phyloP scores from a whole-genome alignment of 2,797 vertebrate genomes.

The Ptychadena robeensis region DNA sequence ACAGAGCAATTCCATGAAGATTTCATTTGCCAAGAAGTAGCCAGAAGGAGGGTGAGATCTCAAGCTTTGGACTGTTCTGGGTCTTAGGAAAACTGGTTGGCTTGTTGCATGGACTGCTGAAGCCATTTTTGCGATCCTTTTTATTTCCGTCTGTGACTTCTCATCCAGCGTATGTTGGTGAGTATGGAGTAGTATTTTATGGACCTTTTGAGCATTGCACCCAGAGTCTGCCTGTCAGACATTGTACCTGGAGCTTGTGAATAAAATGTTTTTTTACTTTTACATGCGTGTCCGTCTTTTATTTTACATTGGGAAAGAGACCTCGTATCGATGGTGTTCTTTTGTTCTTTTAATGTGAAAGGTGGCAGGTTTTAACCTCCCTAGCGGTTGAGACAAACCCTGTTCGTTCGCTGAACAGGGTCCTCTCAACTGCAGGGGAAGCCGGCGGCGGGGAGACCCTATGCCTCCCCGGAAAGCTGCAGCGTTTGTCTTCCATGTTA shows the following conservation, averaged over 20 bases:
- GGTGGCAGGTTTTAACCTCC: no score
- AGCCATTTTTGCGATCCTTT: not conserved
- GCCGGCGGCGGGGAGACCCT: no score
- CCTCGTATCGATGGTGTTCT: no score
- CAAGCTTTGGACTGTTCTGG: constrained; percentile 13
- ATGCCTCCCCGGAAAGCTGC: no score
- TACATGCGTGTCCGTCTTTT: not conserved
- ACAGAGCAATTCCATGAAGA: constrained; percentile 93
- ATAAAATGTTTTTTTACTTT: constrained; percentile 72
- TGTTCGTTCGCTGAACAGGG: no score
- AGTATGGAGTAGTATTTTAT: constrained; percentile 51
- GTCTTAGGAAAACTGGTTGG: not conserved
- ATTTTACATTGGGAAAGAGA: no score
- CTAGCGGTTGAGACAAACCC: no score
- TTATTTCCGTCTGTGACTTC: not conserved
- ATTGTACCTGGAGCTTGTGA: constrained; percentile 91
- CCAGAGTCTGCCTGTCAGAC: constrained; percentile 90
- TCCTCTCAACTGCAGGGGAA: no score
- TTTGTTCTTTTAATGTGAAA: no score
- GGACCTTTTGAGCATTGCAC: constrained; percentile 84
- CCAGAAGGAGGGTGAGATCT: not conserved
- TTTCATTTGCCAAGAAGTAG: constrained; percentile 93
- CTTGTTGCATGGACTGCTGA: not conserved
- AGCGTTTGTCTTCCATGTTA: no score
- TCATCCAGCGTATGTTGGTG: constrained; percentile 53